Evolutionary conservation across 2,797 vertebrate species (phyloP).

Genomic region (Cuniculus paca): DNA sequence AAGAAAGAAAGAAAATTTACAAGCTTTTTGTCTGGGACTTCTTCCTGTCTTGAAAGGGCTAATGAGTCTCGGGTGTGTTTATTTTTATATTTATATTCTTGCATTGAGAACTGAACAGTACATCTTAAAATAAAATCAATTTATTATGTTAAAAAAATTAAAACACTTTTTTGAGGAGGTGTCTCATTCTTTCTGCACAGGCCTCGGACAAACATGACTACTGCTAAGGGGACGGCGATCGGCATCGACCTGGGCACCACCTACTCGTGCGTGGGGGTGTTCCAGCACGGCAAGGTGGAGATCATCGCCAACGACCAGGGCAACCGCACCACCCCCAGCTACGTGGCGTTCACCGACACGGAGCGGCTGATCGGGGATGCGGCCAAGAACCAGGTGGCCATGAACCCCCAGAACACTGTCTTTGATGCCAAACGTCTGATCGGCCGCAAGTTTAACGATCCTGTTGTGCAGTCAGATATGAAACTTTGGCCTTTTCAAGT

Average conservation of each 20-base stretch:
- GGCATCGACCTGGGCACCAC: constrained; percentile 86
- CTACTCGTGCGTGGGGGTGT: constrained; percentile 82
- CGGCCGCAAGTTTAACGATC: constrained; percentile 93
- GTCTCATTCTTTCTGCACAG: constrained; percentile 43
- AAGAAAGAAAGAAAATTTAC: not conserved
- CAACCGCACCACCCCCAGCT: constrained; percentile 92
- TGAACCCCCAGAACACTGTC: constrained; percentile 96
- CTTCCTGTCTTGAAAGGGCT: not conserved
- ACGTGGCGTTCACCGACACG: constrained; percentile 95
- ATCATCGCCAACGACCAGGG: constrained; percentile 88
- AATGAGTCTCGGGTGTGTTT: not conserved
- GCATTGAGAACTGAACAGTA: not conserved
- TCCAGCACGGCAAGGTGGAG: constrained; percentile 88
- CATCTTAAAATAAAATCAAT: constrained; percentile 63
- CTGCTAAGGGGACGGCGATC: constrained; percentile 78
- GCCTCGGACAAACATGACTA: constrained; percentile 71
- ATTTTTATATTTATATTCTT: not conserved
- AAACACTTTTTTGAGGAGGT: constrained; percentile 28
- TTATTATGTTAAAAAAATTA: not conserved
- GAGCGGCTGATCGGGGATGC: constrained; percentile 95
- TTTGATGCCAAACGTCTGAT: constrained; percentile 96
- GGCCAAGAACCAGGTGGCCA: constrained; percentile 96
- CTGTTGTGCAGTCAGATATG: constrained; percentile 95
- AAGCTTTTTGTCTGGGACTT: not conserved
- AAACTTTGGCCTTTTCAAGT: constrained; percentile 96